Conservation (phyloP, 92 coral and sea anemone species). For the Siderastrea radians region DNA sequence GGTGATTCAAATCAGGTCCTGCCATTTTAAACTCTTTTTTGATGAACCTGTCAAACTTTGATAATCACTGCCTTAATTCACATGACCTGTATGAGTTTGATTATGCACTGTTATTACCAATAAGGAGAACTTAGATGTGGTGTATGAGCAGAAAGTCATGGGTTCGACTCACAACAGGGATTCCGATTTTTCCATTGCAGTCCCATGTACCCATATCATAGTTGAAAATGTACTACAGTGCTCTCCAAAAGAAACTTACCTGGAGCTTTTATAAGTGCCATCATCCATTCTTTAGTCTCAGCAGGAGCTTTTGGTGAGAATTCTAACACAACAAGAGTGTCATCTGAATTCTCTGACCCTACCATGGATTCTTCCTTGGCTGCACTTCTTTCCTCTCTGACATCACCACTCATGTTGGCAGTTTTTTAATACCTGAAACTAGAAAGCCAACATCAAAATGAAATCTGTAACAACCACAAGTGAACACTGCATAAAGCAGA, state of each 20-base stretch:
- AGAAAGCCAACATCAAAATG: background rate
- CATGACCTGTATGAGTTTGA: too few relatives aligned
- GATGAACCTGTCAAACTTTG: too few relatives aligned
- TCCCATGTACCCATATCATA: too few relatives aligned
- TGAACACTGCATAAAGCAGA: background rate
- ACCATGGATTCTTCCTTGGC: conserved; percentile 31
- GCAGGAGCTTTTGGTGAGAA: conserved; percentile 85
- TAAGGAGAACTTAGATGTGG: too few relatives aligned
- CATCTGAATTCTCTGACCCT: conserved; percentile 52
- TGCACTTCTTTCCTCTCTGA: conserved; percentile 6
- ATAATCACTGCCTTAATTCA: too few relatives aligned
- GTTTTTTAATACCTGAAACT: background rate
- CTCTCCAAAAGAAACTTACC: conserved; percentile 50
- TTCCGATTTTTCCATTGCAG: too few relatives aligned
- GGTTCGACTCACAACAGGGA: too few relatives aligned
- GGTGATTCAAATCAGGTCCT: too few relatives aligned
- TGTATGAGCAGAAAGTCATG: too few relatives aligned
- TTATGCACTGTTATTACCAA: too few relatives aligned
- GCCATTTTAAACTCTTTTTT: too few relatives aligned
- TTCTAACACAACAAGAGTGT: conserved; percentile 91
- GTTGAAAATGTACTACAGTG: too few relatives aligned
- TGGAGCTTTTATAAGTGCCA: conserved; percentile 87
- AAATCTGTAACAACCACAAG: background rate
- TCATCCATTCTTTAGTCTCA: conserved; percentile 95
- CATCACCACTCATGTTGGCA: conserved; percentile 18